These are phyloP conservation scores for Graphium colonna DNA, from an alignment of 2,888 invertebrate genomes.

Conservation along the genomic window DNA sequence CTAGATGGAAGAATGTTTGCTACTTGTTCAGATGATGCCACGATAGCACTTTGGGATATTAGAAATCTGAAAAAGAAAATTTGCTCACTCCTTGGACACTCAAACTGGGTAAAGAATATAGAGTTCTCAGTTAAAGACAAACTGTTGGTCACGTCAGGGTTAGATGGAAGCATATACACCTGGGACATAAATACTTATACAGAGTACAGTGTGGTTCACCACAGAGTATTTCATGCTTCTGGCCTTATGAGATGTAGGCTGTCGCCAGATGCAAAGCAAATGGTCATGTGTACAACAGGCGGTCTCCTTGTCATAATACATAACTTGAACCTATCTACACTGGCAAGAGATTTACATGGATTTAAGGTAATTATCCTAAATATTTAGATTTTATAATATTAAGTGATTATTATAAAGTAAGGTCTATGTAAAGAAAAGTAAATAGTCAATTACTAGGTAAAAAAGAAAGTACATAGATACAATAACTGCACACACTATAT, in stretches of 20 bases:
- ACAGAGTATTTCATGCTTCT: constrained; percentile 92
- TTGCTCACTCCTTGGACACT: constrained; percentile 90
- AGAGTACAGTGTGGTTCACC: constrained; percentile 87
- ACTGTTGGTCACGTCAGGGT: constrained; percentile 92
- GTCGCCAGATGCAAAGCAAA: constrained; percentile 91
- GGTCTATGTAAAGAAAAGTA: too few relatives aligned
- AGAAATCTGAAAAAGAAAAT: constrained; percentile 89
- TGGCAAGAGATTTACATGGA: constrained; percentile 89
- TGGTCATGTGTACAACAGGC: constrained; percentile 94
- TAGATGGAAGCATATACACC: constrained; percentile 95
- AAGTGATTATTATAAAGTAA: background rate
- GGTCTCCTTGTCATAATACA: constrained; percentile 95
- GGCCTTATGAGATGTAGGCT: constrained; percentile 92
- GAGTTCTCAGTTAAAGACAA: constrained; percentile 93
- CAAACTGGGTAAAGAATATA: constrained; percentile 98
- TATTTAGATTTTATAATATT: background rate
- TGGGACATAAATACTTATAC: constrained; percentile 96
- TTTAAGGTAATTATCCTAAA: constrained; percentile 85
- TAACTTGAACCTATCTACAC: constrained; percentile 88
- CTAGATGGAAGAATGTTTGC: constrained; percentile 93
- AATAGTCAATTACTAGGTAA: too few relatives aligned
- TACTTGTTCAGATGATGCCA: constrained; percentile 96
- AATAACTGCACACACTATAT: too few relatives aligned
- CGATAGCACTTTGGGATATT: constrained; percentile 96
- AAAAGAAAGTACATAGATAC: too few relatives aligned